phyloP scores from a whole-genome alignment of 23 tunicate species.

The Trididemnum miniatum region DNA sequence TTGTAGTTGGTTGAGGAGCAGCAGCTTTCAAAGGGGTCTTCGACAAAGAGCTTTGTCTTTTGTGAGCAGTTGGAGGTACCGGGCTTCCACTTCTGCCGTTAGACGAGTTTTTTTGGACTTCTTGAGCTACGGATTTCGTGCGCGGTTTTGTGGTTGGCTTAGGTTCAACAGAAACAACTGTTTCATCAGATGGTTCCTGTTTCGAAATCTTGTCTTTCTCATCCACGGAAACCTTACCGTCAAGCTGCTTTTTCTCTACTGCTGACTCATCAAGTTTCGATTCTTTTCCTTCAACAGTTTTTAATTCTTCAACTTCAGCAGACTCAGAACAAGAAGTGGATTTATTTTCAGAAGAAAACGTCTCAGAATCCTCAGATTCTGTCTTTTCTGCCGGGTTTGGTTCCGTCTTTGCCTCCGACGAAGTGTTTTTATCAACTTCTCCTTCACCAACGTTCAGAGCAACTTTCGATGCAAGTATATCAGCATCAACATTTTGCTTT shows the following conservation, averaged over 20 bases:
- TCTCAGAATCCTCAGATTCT: background rate
- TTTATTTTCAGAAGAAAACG: background rate
- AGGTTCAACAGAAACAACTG: background rate
- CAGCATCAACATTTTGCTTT: background rate
- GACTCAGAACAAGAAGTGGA: background rate
- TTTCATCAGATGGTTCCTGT: background rate
- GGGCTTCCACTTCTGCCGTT: background rate
- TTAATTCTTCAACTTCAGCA: background rate
- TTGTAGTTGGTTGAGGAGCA: background rate
- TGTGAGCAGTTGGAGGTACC: background rate
- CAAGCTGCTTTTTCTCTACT: background rate
- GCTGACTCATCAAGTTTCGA: background rate
- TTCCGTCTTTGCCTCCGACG: background rate
- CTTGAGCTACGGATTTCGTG: background rate
- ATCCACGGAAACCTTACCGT: conserved; percentile 3
- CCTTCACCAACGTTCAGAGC: background rate
- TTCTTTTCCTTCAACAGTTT: background rate
- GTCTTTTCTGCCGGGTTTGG: background rate
- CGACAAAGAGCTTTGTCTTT: background rate
- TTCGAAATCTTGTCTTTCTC: too few relatives aligned
- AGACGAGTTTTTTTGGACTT: too few relatives aligned
- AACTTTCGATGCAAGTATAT: background rate
- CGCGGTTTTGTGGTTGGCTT: background rate
- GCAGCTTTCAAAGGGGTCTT: background rate
- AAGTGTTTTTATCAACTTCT: background rate